Evolutionary conservation across 2,888 invertebrate species (phyloP).

Genomic region (Taphrorychus bicolor): DNA sequence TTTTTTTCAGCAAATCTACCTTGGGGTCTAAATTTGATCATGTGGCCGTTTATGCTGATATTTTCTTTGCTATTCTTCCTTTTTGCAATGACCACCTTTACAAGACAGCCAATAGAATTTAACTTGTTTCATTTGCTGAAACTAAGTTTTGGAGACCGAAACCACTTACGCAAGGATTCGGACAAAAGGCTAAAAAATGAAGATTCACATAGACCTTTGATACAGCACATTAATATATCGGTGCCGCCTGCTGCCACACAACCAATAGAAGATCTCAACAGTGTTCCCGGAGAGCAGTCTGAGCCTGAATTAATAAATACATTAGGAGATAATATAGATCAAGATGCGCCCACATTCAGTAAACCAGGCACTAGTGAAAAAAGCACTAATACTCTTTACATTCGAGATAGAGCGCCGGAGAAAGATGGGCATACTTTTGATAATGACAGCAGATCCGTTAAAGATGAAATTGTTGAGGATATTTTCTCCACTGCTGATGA

Average conservation of each 20-base stretch:
- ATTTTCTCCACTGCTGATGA: too few relatives aligned
- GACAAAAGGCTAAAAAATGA: neutral
- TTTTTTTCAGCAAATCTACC: slow-evolving; percentile 40
- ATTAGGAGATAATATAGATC: neutral
- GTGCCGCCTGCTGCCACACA: neutral
- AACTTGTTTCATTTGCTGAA: slow-evolving; percentile 45
- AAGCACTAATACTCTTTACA: neutral
- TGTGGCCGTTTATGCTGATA: slow-evolving; percentile 45
- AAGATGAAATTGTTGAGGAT: too few relatives aligned
- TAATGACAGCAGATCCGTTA: too few relatives aligned
- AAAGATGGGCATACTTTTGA: neutral
- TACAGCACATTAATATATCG: slow-evolving; percentile 14
- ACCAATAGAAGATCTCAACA: neutral
- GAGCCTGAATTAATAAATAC: neutral
- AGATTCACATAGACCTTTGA: slow-evolving; percentile 16
- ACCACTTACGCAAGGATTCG: neutral
- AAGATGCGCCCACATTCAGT: neutral
- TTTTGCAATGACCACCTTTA: slow-evolving; percentile 34
- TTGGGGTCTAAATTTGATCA: slow-evolving; percentile 43
- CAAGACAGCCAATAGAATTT: slow-evolving; percentile 40
- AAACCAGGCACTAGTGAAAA: neutral
- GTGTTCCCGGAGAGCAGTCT: neutral
- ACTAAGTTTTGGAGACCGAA: slow-evolving; percentile 42
- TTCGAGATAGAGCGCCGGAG: neutral
- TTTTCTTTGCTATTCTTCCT: slow-evolving; percentile 33